A percentile compares a stretch with the other conserved stretches of the same genome.
phyloP scores from a whole-genome alignment of 2,888 invertebrate genomes.

The Diloba caeruleocephala region DNA sequence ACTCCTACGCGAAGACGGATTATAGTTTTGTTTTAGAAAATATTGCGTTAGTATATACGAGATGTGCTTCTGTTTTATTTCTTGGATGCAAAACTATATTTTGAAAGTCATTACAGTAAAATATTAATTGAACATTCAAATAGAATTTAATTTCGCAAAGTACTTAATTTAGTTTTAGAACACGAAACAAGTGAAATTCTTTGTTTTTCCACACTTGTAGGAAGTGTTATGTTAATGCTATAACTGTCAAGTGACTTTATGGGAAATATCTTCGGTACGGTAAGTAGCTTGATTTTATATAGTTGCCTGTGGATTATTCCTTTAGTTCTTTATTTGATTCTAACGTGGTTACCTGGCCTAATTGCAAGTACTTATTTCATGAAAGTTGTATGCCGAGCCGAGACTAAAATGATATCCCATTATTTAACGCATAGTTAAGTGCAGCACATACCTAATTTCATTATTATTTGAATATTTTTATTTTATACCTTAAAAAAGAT shows the following conservation, averaged over 20 bases:
- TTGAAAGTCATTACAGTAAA: neutral
- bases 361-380: constrained; percentile 10
- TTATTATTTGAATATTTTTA: too few relatives aligned
- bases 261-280: constrained; percentile 63
- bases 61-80: constrained; percentile 20
- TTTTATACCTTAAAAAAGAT: too few relatives aligned
- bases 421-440: too few relatives aligned
- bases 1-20: constrained; percentile 15
- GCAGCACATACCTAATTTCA: too few relatives aligned
- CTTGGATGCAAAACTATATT: neutral
- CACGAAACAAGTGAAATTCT: constrained; percentile 53
- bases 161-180: constrained; percentile 19
- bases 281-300: constrained; percentile 50
- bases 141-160: constrained; percentile 2
- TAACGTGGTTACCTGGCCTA: constrained; percentile 29
- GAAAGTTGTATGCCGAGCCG: neutral
- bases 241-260: constrained; percentile 60
- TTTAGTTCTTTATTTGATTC: constrained; percentile 32
- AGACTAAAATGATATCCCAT: too few relatives aligned
- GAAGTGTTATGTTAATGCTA: constrained; percentile 44
- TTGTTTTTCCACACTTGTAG: constrained; percentile 45
- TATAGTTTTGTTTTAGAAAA: constrained; percentile 44
- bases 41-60: constrained; percentile 22
- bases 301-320: constrained; percentile 33
- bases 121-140: neutral